Percentiles rank a stretch among this genome's conserved stretches.
Evolutionary conservation across 1,140 invertebrate species (phyloP).

Genomic region (Drosophila serrata): DNA sequence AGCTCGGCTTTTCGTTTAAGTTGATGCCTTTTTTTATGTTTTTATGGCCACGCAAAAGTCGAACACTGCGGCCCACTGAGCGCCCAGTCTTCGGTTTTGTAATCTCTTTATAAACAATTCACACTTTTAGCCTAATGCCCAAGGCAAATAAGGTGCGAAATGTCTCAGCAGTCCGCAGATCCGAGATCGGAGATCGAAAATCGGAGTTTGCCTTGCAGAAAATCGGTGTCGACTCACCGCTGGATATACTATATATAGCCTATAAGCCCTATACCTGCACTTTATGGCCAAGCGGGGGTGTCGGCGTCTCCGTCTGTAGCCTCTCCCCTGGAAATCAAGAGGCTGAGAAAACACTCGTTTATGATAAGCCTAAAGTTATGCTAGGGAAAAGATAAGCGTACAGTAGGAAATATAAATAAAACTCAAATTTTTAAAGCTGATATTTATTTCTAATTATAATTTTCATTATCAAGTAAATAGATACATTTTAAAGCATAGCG

Average conservation of each 20-base stretch:
- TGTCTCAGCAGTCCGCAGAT: conserved; percentile 42
- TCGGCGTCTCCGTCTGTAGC: background rate
- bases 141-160: conserved; percentile 82
- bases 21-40: conserved; percentile 67
- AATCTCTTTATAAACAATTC: conserved; percentile 85
- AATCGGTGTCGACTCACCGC: conserved; percentile 40
- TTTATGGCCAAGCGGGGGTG: conserved; percentile 25
- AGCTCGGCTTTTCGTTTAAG: conserved; percentile 55
- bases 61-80: conserved; percentile 57
- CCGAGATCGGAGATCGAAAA: conserved; percentile 12
- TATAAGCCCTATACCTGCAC: conserved; percentile 12
- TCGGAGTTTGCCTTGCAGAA: conserved; percentile 42
- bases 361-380: conserved; percentile 34
- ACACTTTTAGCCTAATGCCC: conserved; percentile 77
- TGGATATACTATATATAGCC: conserved; percentile 19
- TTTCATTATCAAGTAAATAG: conserved; percentile 20
- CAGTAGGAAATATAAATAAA: too few species aligned
- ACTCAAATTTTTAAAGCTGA: background rate
- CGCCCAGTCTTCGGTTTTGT: conserved; percentile 64
- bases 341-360: conserved; percentile 30
- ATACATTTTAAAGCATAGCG: conserved; percentile 43
- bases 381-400: background rate
- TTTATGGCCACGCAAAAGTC: conserved; percentile 63
- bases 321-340: conserved; percentile 31
- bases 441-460: conserved; percentile 36